These are phyloP conservation scores for Zaprionus ornatus DNA, from an alignment of 1,140 invertebrate species.

Conservation along the genomic window DNA sequence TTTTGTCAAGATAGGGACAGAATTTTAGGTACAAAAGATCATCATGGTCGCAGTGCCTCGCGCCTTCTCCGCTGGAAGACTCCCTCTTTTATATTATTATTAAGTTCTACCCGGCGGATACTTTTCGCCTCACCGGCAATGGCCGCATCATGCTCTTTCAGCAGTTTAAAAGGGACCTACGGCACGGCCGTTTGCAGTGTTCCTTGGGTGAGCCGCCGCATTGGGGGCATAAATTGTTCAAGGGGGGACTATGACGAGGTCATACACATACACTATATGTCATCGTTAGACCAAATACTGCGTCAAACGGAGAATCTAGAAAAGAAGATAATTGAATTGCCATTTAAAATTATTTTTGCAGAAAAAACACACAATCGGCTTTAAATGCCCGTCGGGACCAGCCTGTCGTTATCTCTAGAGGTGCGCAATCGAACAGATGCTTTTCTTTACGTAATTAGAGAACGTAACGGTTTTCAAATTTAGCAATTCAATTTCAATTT, in stretches of 20 bases:
- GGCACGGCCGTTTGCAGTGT: conserved; percentile 97
- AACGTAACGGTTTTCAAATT: not conserved
- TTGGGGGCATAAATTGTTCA: conserved; percentile 97
- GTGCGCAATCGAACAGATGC: conserved; percentile 97
- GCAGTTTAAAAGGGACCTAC: conserved; percentile 96
- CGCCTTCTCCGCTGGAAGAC: no score
- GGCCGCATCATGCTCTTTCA: conserved; percentile 88
- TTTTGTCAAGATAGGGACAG: no score
- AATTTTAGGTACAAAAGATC: no score
- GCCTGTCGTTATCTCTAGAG: conserved; percentile 97
- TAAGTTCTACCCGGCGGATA: conserved; percentile 98
- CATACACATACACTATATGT: conserved; percentile 95
- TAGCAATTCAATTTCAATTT: not conserved
- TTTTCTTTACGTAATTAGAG: conserved; percentile 97
- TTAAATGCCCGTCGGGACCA: conserved; percentile 95
- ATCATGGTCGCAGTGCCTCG: no score
- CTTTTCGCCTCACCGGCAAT: conserved; percentile 85
- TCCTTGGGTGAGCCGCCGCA: conserved; percentile 93
- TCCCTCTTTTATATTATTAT: no score
- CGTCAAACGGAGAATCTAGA: conserved; percentile 96
- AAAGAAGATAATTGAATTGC: conserved; percentile 94
- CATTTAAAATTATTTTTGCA: conserved; percentile 74
- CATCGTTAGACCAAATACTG: conserved; percentile 94
- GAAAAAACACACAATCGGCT: conserved; percentile 98
- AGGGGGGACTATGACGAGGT: conserved; percentile 96